Conservation (phyloP, 2,113 vertebrate genomes). For the Myxocyprinus asiaticus region DNA sequence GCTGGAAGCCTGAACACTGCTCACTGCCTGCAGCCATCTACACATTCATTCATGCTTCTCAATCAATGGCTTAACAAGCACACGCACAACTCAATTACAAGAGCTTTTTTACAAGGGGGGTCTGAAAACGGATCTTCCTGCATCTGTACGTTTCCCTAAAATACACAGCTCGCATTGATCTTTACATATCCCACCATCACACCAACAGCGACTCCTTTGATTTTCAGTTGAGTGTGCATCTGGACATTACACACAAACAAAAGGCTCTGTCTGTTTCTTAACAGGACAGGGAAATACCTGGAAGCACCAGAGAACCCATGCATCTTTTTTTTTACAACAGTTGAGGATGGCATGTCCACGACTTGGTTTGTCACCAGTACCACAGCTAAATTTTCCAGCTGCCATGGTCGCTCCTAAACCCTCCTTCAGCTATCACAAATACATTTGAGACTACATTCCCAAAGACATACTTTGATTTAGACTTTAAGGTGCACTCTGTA, state of each 20-base stretch:
- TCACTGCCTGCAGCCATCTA: conserved; percentile 27
- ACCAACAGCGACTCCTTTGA: neutral
- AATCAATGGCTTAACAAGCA: conserved; percentile 40
- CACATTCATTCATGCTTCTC: conserved; percentile 45
- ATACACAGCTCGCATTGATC: neutral
- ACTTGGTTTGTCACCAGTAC: neutral
- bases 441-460: too few species aligned
- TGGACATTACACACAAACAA: conserved; percentile 12
- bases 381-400: too few species aligned
- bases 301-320: neutral
- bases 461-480: too few species aligned
- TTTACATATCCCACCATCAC: too few species aligned
- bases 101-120: neutral
- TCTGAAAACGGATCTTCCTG: neutral
- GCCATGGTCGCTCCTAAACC: too few species aligned
- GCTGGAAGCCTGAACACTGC: conserved; percentile 41
- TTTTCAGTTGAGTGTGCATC: neutral
- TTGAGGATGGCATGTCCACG: too few species aligned
- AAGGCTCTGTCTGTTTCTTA: neutral
- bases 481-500: too few species aligned
- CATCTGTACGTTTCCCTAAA: neutral
- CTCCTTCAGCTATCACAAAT: too few species aligned
- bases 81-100: neutral
- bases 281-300: neutral
- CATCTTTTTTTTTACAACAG: too few species aligned